These are phyloP conservation scores for Leptogaster cylindrica DNA, from an alignment of 2,888 invertebrate species.

Conservation along the genomic window DNA sequence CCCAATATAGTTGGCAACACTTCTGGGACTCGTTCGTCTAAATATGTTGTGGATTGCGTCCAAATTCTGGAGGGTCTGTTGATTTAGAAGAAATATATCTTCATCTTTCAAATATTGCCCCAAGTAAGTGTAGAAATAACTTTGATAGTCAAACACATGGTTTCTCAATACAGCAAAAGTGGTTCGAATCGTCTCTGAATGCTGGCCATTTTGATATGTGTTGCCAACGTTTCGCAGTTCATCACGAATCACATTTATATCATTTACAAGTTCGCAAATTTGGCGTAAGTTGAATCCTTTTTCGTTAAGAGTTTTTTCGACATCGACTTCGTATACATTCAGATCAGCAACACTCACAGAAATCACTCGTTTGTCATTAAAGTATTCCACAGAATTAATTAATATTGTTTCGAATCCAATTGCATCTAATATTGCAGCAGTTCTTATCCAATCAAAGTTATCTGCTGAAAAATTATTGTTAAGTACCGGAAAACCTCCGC, in stretches of 20 bases:
- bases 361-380: neutral
- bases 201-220: too few relatives aligned
- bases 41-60: neutral
- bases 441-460: neutral
- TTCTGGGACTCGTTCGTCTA: neutral
- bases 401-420: neutral
- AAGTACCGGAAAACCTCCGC: conserved; percentile 7
- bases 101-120: neutral
- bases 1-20: neutral
- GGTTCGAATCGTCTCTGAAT: too few relatives aligned
- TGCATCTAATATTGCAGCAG: neutral
- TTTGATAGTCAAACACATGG: neutral
- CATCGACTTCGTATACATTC: too few relatives aligned
- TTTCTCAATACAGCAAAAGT: neutral
- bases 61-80: neutral
- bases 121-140: neutral
- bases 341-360: too few relatives aligned
- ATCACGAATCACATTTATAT: too few relatives aligned
- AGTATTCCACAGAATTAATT: neutral
- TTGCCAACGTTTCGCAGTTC: too few relatives aligned
- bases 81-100: neutral
- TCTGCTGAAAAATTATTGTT: neutral
- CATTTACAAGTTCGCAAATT: too few relatives aligned
- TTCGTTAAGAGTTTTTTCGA: too few relatives aligned
- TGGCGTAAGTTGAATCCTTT: too few relatives aligned